Percentiles rank a stretch among this genome's conserved stretches.
These are phyloP conservation scores for Sphaerophoria rueppellii DNA, from an alignment of 2,888 invertebrate genomes.

Conservation along the genomic window DNA sequence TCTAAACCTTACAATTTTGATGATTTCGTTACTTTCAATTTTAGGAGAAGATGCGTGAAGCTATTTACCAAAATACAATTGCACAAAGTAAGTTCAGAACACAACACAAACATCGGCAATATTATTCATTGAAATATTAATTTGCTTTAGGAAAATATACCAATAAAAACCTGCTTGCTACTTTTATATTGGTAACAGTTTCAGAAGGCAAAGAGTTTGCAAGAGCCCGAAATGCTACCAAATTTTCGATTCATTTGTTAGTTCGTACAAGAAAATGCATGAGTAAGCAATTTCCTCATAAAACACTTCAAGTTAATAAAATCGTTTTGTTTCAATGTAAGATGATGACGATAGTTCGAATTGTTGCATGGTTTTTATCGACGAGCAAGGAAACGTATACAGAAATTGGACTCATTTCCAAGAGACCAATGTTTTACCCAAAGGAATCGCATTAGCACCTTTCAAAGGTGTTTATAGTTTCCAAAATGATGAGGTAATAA, in stretches of 20 bases:
- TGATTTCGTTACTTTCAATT: slow-evolving; percentile 1
- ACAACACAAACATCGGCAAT: neutral
- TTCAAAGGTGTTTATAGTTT: slow-evolving; percentile 80
- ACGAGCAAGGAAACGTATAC: slow-evolving; percentile 82
- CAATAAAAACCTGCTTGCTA: slow-evolving; percentile 77
- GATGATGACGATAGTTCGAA: slow-evolving; percentile 74
- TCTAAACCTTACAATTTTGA: neutral
- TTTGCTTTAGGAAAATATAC: slow-evolving; percentile 78
- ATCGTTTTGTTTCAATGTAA: slow-evolving; percentile 12
- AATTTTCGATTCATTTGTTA: slow-evolving; percentile 78
- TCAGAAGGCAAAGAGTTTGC: slow-evolving; percentile 70
- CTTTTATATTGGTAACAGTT: slow-evolving; percentile 79
- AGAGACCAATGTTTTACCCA: slow-evolving; percentile 81
- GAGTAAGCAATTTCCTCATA: slow-evolving; percentile 74
- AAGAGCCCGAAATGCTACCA: slow-evolving; percentile 66
- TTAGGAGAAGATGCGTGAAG: slow-evolving; percentile 75
- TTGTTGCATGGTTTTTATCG: slow-evolving; percentile 80
- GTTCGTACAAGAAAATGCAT: slow-evolving; percentile 79
- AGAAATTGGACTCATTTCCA: slow-evolving; percentile 82
- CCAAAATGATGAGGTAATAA: slow-evolving; percentile 53
- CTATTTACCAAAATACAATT: slow-evolving; percentile 77
- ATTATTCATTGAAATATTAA: neutral
- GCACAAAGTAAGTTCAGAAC: slow-evolving; percentile 77
- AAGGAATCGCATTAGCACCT: slow-evolving; percentile 82
- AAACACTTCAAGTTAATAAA: neutral